Evolutionary conservation across 2,888 invertebrate species (phyloP).

Genomic region (Hermaeophaga mercurialis): DNA sequence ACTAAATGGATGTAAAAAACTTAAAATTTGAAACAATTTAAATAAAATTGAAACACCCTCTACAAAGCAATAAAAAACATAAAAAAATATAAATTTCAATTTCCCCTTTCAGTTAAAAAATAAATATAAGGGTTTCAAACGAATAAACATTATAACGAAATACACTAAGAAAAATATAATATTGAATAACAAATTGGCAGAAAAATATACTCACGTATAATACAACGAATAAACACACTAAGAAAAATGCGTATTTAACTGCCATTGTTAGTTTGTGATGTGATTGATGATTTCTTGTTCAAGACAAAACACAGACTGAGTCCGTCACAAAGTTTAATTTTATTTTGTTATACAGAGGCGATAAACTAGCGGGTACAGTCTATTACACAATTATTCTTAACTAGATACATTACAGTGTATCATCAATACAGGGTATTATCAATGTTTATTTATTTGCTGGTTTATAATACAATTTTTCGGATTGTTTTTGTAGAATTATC

Average conservation of each 20-base stretch:
- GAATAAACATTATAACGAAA: too few relatives aligned
- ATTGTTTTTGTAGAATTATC: too few relatives aligned
- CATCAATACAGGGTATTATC: slow-evolving; percentile 9
- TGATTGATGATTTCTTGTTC: slow-evolving; percentile 10
- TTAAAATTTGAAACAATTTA: too few relatives aligned
- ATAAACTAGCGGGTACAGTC: slow-evolving; percentile 14
- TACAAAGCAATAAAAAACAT: too few relatives aligned
- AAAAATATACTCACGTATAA: slow-evolving; percentile 43
- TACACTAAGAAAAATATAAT: too few relatives aligned
- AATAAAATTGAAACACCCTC: too few relatives aligned
- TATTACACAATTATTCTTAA: slow-evolving; percentile 9
- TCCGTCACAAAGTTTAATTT: slow-evolving; percentile 13
- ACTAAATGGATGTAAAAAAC: too few relatives aligned
- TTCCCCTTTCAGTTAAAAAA: too few relatives aligned
- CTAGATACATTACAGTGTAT: background rate
- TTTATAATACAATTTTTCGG: too few relatives aligned
- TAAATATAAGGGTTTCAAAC: too few relatives aligned
- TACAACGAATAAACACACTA: slow-evolving; percentile 34
- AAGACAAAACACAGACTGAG: slow-evolving; percentile 15
- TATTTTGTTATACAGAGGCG: slow-evolving; percentile 12
- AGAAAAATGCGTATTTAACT: slow-evolving; percentile 38
- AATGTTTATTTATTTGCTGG: background rate
- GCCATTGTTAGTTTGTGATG: slow-evolving; percentile 36
- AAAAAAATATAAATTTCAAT: too few relatives aligned
- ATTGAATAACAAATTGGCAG: too few relatives aligned